phyloP scores from a whole-genome alignment of 2,888 invertebrate species.

The Melanostoma mellinum region DNA sequence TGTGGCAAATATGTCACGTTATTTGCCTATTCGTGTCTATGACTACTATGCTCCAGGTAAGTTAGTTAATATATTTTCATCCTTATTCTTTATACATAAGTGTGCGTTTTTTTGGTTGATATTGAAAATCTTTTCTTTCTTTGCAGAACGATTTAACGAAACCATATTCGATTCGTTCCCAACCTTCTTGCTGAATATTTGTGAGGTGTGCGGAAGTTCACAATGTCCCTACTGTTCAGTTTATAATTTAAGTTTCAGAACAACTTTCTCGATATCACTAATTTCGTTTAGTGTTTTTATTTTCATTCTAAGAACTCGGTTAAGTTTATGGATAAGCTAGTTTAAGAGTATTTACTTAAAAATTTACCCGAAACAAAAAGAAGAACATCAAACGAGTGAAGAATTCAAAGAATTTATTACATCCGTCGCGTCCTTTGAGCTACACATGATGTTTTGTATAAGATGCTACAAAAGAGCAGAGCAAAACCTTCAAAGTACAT shows the following conservation, averaged over 20 bases:
- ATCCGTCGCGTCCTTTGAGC: no score
- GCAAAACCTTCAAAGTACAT: no score
- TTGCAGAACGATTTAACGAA: slow-evolving; percentile 94
- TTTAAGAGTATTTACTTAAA: slow-evolving; percentile 6
- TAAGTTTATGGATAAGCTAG: slow-evolving; percentile 40
- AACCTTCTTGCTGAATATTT: slow-evolving; percentile 93
- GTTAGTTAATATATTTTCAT: slow-evolving; percentile 52
- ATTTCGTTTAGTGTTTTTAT: slow-evolving; percentile 79
- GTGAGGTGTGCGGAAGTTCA: slow-evolving; percentile 96
- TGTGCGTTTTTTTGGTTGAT: no score
- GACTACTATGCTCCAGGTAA: slow-evolving; percentile 98
- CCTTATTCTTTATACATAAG: no score
- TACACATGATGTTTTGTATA: no score
- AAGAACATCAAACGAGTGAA: neutral
- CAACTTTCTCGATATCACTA: slow-evolving; percentile 78
- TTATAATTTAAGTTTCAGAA: slow-evolving; percentile 85
- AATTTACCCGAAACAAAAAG: neutral
- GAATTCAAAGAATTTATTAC: no score
- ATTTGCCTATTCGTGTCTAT: slow-evolving; percentile 93
- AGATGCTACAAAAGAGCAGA: no score
- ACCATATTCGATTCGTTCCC: slow-evolving; percentile 94
- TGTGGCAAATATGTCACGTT: slow-evolving; percentile 97
- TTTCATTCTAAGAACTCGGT: slow-evolving; percentile 74
- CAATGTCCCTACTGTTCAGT: slow-evolving; percentile 96
- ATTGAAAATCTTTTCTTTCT: slow-evolving; percentile 8